Conservation (phyloP, 2,797 vertebrate species). For the Acipenser oxyrinchus region DNA sequence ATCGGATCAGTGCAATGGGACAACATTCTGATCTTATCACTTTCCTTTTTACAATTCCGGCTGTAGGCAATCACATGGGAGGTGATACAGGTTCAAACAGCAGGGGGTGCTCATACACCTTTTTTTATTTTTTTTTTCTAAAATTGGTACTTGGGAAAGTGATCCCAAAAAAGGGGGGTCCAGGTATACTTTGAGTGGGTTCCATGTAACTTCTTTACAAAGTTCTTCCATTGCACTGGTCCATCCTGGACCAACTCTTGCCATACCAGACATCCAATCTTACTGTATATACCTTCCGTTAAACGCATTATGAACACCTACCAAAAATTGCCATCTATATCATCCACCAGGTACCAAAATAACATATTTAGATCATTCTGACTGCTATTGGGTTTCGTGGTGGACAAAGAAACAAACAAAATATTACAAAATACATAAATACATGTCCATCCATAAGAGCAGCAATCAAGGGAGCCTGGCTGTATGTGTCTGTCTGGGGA, state of each 20-base stretch:
- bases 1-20: constrained; percentile 41
- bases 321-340: too few species aligned
- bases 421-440: constrained; percentile 18
- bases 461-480: constrained; percentile 5
- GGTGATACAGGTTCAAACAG: constrained; percentile 30
- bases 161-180: too few species aligned
- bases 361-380: constrained; percentile 20
- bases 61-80: not conserved
- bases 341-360: too few species aligned
- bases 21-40: constrained; percentile 55
- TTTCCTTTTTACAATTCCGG: not conserved
- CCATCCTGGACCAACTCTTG: too few species aligned
- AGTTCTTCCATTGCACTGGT: too few species aligned
- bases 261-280: too few species aligned
- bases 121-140: not conserved
- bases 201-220: too few species aligned
- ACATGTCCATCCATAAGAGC: not conserved
- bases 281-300: too few species aligned
- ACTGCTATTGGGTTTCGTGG: constrained; percentile 40
- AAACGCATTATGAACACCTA: too few species aligned
- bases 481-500: constrained; percentile 58
- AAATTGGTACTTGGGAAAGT: too few species aligned
- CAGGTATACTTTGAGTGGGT: too few species aligned
- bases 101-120: constrained; percentile 40
- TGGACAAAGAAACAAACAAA: constrained; percentile 16